Conservation (phyloP, 2,113 vertebrate species). For the Archilochus colubris region DNA sequence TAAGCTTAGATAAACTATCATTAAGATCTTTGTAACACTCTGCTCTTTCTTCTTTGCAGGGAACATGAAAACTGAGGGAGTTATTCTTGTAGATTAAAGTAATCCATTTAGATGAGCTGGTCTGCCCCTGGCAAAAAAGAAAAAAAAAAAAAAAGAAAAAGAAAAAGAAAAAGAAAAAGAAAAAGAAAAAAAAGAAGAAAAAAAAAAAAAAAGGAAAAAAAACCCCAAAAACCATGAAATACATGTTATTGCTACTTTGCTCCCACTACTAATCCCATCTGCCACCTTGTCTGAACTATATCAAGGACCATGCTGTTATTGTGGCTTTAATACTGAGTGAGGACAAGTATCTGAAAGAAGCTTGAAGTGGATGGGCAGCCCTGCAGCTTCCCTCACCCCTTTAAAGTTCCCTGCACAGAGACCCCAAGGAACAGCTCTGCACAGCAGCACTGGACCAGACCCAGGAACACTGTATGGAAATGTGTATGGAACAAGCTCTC, state of each 20-base stretch:
- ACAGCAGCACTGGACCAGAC: not conserved
- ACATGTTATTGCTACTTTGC: not conserved
- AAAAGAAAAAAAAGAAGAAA: not conserved
- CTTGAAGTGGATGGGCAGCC: not conserved
- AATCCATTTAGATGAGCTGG: not conserved
- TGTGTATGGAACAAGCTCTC: not conserved
- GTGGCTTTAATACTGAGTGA: not conserved
- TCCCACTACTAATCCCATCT: not conserved
- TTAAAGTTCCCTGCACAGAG: not conserved
- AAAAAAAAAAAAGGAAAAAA: not conserved
- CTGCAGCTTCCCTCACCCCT: not conserved
- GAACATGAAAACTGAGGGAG: not conserved
- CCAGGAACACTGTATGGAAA: not conserved
- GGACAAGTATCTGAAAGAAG: not conserved
- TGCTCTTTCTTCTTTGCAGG: not conserved
- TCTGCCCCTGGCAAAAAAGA: not conserved
- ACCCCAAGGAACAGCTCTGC: accelerated
- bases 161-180: too few species aligned
- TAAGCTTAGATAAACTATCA: not conserved
- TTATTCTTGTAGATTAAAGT: not conserved
- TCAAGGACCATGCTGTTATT: not conserved
- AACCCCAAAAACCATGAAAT: not conserved
- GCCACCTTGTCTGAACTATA: not conserved
- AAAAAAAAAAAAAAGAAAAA: too few species aligned
- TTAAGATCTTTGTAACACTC: not conserved